Evolutionary conservation across 2,888 invertebrate species (phyloP).

Genomic region (Tineola bisselliella): DNA sequence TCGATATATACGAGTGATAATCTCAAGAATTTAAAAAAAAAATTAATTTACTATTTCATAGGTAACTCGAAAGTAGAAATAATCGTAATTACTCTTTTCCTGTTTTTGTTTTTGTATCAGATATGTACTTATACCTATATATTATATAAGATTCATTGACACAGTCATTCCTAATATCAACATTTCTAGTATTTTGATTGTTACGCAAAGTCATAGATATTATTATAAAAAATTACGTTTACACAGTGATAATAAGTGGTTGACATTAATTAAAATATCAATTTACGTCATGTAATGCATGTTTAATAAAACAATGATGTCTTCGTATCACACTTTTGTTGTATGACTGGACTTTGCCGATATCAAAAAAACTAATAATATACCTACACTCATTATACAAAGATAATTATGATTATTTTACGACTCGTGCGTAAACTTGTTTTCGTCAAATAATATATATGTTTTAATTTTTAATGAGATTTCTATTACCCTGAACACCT

Average conservation of each 20-base stretch:
- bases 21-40: no score
- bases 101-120: no score
- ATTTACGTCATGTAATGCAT: background rate
- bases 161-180: background rate
- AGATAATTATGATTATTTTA: background rate
- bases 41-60: no score
- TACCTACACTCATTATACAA: background rate
- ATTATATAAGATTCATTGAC: no score
- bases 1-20: no score
- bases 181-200: background rate
- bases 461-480: background rate
- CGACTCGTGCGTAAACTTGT: slow-evolving; percentile 5
- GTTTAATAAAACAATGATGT: background rate
- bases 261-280: slow-evolving; percentile 1
- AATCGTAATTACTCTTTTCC: no score
- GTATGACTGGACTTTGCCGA: background rate
- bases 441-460: background rate
- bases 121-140: no score
- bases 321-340: slow-evolving; percentile 5
- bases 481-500: background rate
- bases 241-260: background rate
- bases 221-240: background rate
- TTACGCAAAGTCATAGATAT: background rate
- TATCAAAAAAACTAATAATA: slow-evolving; percentile 1
- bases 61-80: no score